Evolutionary conservation across 1,140 invertebrate genomes (phyloP).

Genomic region (Tigriopus japonicus): DNA sequence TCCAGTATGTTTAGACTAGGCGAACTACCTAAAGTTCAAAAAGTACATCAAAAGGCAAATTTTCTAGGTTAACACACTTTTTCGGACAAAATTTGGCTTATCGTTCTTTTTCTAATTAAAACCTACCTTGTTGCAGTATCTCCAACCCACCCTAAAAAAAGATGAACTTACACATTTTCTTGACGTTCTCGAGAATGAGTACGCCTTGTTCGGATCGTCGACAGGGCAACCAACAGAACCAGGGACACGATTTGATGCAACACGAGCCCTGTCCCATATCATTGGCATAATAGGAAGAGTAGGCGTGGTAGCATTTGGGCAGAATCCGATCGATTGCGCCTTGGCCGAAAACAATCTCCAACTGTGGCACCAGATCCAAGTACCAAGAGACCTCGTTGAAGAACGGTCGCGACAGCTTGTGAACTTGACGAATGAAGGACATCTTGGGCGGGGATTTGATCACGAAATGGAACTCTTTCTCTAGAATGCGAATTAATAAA

Average conservation of each 20-base stretch:
- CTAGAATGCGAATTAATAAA: too few species aligned
- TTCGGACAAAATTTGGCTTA: too few species aligned
- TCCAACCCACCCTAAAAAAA: background rate
- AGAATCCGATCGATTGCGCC: background rate
- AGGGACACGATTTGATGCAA: background rate
- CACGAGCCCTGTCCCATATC: background rate
- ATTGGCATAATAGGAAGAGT: background rate
- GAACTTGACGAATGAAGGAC: background rate
- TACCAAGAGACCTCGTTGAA: slow-evolving; percentile 12
- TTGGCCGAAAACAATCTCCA: background rate
- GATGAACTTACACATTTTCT: background rate
- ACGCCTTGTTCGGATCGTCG: slow-evolving; percentile 3
- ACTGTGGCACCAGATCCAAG: background rate
- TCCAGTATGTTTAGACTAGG: too few species aligned
- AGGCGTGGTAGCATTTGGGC: slow-evolving; percentile 4
- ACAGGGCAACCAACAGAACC: background rate
- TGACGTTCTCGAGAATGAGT: slow-evolving; percentile 5
- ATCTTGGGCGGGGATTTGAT: slow-evolving; percentile 6
- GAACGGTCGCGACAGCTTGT: slow-evolving; percentile 6
- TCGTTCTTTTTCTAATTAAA: too few species aligned
- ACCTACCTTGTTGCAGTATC: too few species aligned
- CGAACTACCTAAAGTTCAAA: too few species aligned
- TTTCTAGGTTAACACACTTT: too few species aligned
- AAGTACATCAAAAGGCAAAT: too few species aligned
- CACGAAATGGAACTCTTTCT: slow-evolving; percentile 5